phyloP scores from a whole-genome alignment of 2,888 invertebrate species.

The Lathronympha strigana region DNA sequence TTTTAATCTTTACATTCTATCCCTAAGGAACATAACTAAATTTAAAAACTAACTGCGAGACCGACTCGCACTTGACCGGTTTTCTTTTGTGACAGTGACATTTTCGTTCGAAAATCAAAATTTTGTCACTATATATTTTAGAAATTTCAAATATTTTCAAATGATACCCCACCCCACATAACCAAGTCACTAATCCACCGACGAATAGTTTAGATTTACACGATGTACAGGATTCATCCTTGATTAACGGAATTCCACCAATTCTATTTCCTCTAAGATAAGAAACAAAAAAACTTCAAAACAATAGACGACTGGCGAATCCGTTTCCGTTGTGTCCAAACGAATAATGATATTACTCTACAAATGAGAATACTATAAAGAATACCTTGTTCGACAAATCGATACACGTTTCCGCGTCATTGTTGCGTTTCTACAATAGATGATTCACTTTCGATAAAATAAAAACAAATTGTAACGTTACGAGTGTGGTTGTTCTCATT shows the following conservation, averaged over 20 bases:
- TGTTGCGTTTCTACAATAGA: slow-evolving; percentile 33
- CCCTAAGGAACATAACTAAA: too few relatives aligned
- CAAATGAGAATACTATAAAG: slow-evolving; percentile 8
- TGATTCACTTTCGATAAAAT: slow-evolving; percentile 34
- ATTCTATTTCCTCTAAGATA: slow-evolving; percentile 9
- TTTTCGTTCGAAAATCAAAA: too few relatives aligned
- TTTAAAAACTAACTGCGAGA: too few relatives aligned
- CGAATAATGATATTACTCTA: not conserved
- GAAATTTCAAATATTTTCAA: too few relatives aligned
- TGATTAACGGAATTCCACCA: not conserved
- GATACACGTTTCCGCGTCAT: slow-evolving; percentile 30
- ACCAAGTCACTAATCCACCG: too few relatives aligned
- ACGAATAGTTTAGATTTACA: too few relatives aligned
- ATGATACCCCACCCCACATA: too few relatives aligned
- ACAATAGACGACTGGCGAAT: slow-evolving; percentile 6
- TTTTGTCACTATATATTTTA: too few relatives aligned
- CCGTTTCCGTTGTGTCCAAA: not conserved
- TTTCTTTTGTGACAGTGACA: too few relatives aligned
- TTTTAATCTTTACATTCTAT: too few relatives aligned
- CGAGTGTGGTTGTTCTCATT: not conserved
- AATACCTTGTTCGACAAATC: slow-evolving; percentile 32
- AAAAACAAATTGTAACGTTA: slow-evolving; percentile 25
- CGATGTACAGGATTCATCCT: not conserved
- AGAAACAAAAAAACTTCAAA: slow-evolving; percentile 5
- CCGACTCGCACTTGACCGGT: too few relatives aligned